Conservation (phyloP, 2,113 vertebrate genomes). For the Ibidorhyncha struthersii region DNA sequence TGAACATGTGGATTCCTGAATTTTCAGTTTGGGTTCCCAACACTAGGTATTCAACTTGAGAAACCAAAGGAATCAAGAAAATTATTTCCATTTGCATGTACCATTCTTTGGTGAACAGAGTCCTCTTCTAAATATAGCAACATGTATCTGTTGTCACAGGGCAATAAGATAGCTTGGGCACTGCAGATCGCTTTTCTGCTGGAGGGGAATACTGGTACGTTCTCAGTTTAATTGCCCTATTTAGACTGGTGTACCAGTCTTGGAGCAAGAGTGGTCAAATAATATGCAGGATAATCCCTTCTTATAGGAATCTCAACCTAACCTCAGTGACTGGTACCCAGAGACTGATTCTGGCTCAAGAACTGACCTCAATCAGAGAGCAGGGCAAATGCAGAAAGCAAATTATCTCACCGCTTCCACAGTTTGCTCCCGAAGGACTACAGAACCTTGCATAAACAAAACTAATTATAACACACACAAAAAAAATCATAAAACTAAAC, state of each 20-base stretch:
- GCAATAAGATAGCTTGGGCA: neutral
- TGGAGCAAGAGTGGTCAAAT: neutral
- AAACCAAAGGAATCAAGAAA: neutral
- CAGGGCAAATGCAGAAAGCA: conserved; percentile 37
- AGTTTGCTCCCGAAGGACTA: conserved; percentile 60
- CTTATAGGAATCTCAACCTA: conserved; percentile 6
- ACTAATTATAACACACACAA: conserved; percentile 60
- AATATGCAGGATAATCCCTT: conserved; percentile 32
- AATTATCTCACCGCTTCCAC: conserved; percentile 60
- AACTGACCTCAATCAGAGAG: conserved; percentile 63
- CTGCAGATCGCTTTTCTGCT: neutral
- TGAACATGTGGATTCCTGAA: neutral
- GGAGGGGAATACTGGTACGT: neutral
- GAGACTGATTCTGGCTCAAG: conserved; percentile 54
- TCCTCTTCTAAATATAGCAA: neutral
- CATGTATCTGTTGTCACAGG: neutral
- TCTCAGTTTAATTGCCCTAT: neutral
- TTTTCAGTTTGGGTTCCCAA: neutral
- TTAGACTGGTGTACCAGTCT: neutral
- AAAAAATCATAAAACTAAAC: neutral
- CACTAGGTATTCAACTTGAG: neutral
- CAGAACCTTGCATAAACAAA: conserved; percentile 68
- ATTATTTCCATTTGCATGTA: neutral
- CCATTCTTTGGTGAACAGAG: neutral
- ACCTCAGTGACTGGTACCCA: conserved; percentile 44